Evolutionary conservation across 1,140 invertebrate genomes (phyloP).

Genomic region (Meteorus sp.): DNA sequence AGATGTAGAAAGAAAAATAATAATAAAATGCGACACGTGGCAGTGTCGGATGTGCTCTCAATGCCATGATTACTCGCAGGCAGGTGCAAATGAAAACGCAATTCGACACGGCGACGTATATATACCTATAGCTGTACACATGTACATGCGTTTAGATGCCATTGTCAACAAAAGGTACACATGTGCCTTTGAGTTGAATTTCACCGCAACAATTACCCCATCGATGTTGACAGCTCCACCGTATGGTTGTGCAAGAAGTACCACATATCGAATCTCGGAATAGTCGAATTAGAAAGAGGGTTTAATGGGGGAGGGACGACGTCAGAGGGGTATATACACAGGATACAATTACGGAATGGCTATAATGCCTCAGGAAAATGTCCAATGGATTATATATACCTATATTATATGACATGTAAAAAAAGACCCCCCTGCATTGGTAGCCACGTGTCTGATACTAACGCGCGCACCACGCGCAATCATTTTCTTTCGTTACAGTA

Average conservation of each 20-base stretch:
- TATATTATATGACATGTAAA: background rate
- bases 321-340: no score
- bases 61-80: background rate
- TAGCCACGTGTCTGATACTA: conserved; percentile 11
- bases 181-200: background rate
- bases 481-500: conserved; percentile 5
- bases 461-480: conserved; percentile 4
- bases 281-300: no score
- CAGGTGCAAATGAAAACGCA: conserved; percentile 23
- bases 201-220: background rate
- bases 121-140: no score
- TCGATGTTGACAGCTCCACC: conserved; percentile 10
- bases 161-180: no score
- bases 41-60: background rate
- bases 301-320: no score
- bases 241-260: no score
- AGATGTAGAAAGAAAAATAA: no score
- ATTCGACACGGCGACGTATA: conserved; percentile 14
- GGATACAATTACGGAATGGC: no score
- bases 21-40: conserved; percentile 11
- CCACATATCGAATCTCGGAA: no score
- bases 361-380: no score
- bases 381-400: no score
- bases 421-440: background rate
- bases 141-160: background rate